Conservation (phyloP, 2,888 invertebrate genomes). For the Amiota communis region DNA sequence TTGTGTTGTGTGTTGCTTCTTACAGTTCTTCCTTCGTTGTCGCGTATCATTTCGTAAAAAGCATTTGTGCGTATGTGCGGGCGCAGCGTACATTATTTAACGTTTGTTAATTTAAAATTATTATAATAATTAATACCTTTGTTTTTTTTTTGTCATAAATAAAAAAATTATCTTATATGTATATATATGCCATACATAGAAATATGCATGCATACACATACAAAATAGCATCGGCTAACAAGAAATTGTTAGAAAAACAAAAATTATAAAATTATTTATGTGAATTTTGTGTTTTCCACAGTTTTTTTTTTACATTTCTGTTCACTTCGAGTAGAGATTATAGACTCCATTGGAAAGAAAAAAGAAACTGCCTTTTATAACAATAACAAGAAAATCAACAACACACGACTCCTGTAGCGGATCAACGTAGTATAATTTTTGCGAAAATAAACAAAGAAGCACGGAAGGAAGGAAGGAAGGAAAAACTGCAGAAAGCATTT, state of each 20-base stretch:
- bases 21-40: constrained; percentile 3
- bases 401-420: neutral
- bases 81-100: neutral
- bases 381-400: neutral
- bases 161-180: constrained; percentile 24
- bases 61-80: constrained; percentile 20
- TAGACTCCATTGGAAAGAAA: neutral
- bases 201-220: no score
- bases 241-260: neutral
- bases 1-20: constrained; percentile 27
- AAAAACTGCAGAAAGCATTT: neutral
- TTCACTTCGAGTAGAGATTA: no score
- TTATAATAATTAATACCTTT: no score
- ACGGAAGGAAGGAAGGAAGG: neutral
- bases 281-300: neutral
- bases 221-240: neutral
- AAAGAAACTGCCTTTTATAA: neutral
- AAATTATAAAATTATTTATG: neutral
- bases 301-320: no score
- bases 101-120: neutral
- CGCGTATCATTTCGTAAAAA: neutral
- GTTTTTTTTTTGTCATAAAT: constrained; percentile 1
- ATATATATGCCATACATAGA: neutral
- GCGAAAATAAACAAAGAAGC: neutral
- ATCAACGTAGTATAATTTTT: neutral